Base-by-base conservation (phyloP, 2,797 vertebrate species). In the Macrochelys suwanniensis region DNA sequence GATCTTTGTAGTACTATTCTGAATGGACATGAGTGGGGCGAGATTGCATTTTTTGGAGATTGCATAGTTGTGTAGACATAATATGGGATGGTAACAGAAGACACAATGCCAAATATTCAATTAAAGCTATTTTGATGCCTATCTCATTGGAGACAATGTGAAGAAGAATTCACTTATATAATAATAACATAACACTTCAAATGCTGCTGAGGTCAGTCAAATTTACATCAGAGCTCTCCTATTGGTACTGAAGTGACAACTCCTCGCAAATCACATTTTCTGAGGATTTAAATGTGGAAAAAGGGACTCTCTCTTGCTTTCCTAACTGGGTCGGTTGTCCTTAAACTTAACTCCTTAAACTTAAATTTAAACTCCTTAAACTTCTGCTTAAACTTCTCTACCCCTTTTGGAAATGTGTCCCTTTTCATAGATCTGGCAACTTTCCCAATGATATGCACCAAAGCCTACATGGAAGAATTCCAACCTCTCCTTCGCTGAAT, bases 81-180 rank as follows among this genome's bases (percentile, higher is more conserved):
- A 71, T 56, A 87, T 91, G 37, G 57, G 80, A 78, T 53, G 28
- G 82, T 59, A 87, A 47, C 42, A 7, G 37, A 45, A 76, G 42
- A 76, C 12, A 25, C 37, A 31, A 45, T 61, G 82, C 94, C 88
- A 37, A 87, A 94, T 71, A 47, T 81, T 31, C 79, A 86, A 76
- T 15, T 11, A 81, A 76, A 95, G 53, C 31, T 85, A 54, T 92
- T 95, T 89, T 95, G 93, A 95, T 85, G 85, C 82, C 68, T 85
- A 25, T 49, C 84, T 94, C 91, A 74, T 80, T 87, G 82, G 80
- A 61, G 94, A 85, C 76, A 76, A 45, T 33, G 68, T 78, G 83
- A 95, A 93, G 92, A 80, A 89, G 94, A 84, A 96, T 96, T 85
- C 93, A 93, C 94, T 94, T 93, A 88, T 37, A 61, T 87, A 95